Evolutionary conservation across 2,888 invertebrate genomes (phyloP).

Genomic region (Fragum whitleyi): DNA sequence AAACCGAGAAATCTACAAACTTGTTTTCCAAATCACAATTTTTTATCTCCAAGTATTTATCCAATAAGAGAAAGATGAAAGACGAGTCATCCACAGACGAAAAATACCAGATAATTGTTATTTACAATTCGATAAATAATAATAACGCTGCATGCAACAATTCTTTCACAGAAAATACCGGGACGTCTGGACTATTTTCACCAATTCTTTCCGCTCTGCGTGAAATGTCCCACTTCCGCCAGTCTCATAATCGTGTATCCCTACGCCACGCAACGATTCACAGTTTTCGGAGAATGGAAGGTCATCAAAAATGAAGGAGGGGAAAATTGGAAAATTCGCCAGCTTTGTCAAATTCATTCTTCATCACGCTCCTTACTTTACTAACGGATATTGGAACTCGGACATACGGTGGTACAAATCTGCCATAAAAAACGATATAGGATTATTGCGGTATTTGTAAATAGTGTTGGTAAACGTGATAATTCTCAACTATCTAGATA

Average conservation of each 20-base stretch:
- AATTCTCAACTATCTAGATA: no score
- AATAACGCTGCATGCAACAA: slow-evolving; percentile 5
- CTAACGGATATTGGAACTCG: slow-evolving; percentile 6
- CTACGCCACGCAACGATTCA: slow-evolving; percentile 19
- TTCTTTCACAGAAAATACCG: background rate
- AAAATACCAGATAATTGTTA: background rate
- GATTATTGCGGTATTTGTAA: no score
- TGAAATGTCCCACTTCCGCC: slow-evolving; percentile 12
- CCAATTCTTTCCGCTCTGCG: slow-evolving; percentile 11
- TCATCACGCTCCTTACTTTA: background rate
- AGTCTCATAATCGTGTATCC: background rate
- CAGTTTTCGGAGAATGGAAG: background rate
- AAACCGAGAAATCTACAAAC: no score
- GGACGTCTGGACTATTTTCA: slow-evolving; percentile 9
- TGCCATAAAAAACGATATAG: background rate
- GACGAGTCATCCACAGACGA: background rate
- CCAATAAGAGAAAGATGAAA: no score
- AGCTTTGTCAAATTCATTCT: slow-evolving; percentile 11
- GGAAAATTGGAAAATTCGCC: background rate
- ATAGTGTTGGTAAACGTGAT: no score
- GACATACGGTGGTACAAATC: background rate
- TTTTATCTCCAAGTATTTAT: no score
- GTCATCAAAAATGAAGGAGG: background rate
- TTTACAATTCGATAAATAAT: slow-evolving; percentile 5
- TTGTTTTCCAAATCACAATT: no score